Evolutionary conservation across 2,888 invertebrate genomes (phyloP).

Genomic region (Eupeodes latifasciatus): DNA sequence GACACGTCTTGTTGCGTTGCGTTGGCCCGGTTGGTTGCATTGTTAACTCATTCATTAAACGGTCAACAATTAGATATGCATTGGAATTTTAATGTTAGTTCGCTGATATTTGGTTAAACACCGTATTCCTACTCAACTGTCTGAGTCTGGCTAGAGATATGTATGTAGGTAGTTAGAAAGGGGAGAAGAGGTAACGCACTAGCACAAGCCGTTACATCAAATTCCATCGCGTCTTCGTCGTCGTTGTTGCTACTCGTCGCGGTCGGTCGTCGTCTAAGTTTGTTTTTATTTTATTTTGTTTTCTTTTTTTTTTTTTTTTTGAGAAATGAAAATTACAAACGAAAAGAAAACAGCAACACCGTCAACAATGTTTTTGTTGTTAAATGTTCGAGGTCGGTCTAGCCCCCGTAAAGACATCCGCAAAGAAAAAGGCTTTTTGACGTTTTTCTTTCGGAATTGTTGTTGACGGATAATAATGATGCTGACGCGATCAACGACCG

Average conservation of each 20-base stretch:
- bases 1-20: not conserved
- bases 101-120: constrained; percentile 74
- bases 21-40: constrained; percentile 37
- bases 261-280: constrained; percentile 44
- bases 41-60: constrained; percentile 75
- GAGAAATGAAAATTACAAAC: constrained; percentile 59
- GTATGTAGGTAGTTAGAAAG: not conserved
- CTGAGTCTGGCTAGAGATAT: constrained; percentile 44
- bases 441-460: constrained; percentile 60
- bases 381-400: constrained; percentile 41
- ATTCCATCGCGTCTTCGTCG: constrained; percentile 62
- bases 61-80: constrained; percentile 75
- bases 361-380: constrained; percentile 55
- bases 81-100: constrained; percentile 74
- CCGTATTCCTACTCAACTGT: constrained; percentile 14
- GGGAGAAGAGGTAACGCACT: constrained; percentile 15
- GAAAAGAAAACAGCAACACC: constrained; percentile 64
- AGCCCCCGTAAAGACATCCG: constrained; percentile 52
- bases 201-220: constrained; percentile 64
- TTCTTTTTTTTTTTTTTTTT: constrained; percentile 3
- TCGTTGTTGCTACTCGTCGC: constrained; percentile 3
- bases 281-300: constrained; percentile 32
- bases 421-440: constrained; percentile 66
- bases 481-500: constrained; percentile 47
- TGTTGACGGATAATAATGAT: constrained; percentile 56